phyloP scores from a whole-genome alignment of 2,888 invertebrate genomes.

The Doris montereyensis region DNA sequence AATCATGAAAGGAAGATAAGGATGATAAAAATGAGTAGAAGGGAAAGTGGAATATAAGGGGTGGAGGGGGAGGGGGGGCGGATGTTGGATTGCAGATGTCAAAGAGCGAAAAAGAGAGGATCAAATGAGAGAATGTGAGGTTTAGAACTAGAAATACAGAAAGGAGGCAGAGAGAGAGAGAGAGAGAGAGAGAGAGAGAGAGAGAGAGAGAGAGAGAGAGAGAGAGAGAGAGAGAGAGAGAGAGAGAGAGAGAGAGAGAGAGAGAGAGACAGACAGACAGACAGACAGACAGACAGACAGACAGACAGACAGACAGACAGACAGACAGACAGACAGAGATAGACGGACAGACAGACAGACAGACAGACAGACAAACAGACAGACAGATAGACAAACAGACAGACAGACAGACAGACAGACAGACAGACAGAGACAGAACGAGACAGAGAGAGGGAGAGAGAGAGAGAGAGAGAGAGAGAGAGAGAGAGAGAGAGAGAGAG shows the following conservation, averaged over 20 bases:
- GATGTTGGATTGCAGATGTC: too few relatives aligned
- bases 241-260: constrained; percentile 35
- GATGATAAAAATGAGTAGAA: too few relatives aligned
- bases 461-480: neutral
- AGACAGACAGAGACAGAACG: constrained; percentile 13
- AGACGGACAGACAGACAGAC: too few relatives aligned
- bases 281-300: neutral
- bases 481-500: constrained; percentile 24
- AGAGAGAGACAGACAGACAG: constrained; percentile 28
- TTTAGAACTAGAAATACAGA: neutral
- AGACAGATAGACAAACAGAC: too few relatives aligned
- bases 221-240: constrained; percentile 11
- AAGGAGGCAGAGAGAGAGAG: neutral
- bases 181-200: neutral
- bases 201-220: neutral
- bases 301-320: neutral
- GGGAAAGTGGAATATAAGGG: too few relatives aligned
- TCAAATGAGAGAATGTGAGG: too few relatives aligned
- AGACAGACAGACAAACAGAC: too few relatives aligned
- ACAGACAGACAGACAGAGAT: too few relatives aligned
- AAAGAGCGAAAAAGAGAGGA: too few relatives aligned
- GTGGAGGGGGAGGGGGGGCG: too few relatives aligned
- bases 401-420: constrained; percentile 10
- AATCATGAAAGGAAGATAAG: too few relatives aligned
- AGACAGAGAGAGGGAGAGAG: neutral